These are phyloP conservation scores for Idaea biselata DNA, from an alignment of 2,888 invertebrate genomes.

Conservation along the genomic window DNA sequence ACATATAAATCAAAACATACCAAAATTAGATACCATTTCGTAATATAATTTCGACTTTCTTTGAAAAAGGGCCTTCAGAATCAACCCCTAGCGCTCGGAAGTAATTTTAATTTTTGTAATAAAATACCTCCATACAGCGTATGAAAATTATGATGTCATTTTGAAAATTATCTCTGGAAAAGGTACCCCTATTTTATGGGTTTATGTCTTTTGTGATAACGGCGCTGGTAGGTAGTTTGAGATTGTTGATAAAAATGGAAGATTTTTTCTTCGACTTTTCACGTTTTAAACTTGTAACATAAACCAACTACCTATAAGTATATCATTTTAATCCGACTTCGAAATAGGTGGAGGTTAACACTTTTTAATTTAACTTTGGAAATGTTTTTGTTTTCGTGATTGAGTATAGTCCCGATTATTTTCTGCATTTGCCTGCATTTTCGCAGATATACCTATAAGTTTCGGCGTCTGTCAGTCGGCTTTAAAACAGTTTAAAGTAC, in stretches of 20 bases:
- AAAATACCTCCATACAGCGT: not conserved
- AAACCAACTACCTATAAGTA: too few relatives aligned
- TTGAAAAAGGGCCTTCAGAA: not conserved
- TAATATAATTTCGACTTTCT: not conserved
- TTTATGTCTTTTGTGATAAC: not conserved
- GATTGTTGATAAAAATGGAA: not conserved
- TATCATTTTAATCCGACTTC: too few relatives aligned
- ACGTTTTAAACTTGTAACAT: too few relatives aligned
- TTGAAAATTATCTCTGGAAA: not conserved
- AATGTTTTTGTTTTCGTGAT: too few relatives aligned
- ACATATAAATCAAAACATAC: not conserved
- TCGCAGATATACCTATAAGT: too few relatives aligned
- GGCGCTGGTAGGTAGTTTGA: not conserved
- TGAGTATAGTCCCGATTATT: too few relatives aligned
- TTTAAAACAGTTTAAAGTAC: too few relatives aligned
- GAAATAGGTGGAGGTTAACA: too few relatives aligned
- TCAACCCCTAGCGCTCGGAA: not conserved
- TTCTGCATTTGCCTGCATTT: too few relatives aligned
- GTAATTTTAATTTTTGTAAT: conserved; percentile 1
- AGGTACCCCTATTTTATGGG: conserved; percentile 3
- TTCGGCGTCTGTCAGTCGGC: too few relatives aligned
- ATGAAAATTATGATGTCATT: not conserved
- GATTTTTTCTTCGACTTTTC: not conserved
- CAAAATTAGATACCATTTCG: not conserved
- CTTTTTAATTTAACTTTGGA: too few relatives aligned